phyloP scores from a whole-genome alignment of 2,797 vertebrate genomes.

The Eptatretus atami region DNA sequence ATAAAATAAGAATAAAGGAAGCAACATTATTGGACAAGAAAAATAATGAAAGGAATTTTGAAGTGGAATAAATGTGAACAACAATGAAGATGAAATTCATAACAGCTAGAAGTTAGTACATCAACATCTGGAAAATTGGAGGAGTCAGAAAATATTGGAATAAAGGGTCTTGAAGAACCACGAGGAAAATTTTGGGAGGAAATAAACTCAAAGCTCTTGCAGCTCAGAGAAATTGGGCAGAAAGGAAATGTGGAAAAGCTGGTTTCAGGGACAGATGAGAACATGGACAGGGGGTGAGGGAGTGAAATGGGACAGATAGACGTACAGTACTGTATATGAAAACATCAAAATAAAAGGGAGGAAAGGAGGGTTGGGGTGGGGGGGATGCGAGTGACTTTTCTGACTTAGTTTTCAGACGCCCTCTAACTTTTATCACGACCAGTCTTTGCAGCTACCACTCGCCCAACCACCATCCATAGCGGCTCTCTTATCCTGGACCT shows the following conservation, averaged over 20 bases:
- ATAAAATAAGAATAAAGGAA: constrained; percentile 18
- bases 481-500: too few species aligned
- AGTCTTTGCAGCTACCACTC: too few species aligned
- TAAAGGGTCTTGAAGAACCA: too few species aligned
- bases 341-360: constrained; percentile 8
- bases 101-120: too few species aligned
- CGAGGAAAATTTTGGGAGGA: not conserved
- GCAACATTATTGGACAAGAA: constrained; percentile 19
- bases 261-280: constrained; percentile 35
- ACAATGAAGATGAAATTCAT: too few species aligned
- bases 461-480: too few species aligned
- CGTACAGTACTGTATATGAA: constrained; percentile 12
- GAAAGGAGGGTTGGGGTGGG: constrained; percentile 11
- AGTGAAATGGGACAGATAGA: constrained; percentile 5
- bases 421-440: too few species aligned
- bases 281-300: constrained; percentile 14
- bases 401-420: too few species aligned
- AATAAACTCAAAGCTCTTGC: not conserved
- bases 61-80: too few species aligned
- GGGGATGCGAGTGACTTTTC: constrained; percentile 14
- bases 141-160: too few species aligned
- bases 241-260: constrained; percentile 35
- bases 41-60: constrained; percentile 17
- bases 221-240: too few species aligned
- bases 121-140: too few species aligned